phyloP scores from a whole-genome alignment of 2,797 vertebrate species.

The Spondyliosoma cantharus region DNA sequence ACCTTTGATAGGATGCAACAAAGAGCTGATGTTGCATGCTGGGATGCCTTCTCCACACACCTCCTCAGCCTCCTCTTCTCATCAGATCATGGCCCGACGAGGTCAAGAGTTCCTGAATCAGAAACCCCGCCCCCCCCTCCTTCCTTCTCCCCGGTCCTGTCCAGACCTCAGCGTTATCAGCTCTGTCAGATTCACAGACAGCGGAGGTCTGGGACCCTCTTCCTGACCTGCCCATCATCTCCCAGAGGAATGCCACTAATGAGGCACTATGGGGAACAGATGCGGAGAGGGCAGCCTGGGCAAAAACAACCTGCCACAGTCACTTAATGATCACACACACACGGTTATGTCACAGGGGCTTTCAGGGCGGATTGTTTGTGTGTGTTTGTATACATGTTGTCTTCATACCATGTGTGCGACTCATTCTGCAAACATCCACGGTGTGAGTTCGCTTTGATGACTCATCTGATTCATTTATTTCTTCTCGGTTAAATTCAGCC shows the following conservation, averaged over 20 bases:
- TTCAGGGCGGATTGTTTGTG: slow-evolving; percentile 73
- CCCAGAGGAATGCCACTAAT: slow-evolving; percentile 80
- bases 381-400: slow-evolving; percentile 63
- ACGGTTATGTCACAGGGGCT: slow-evolving; percentile 80
- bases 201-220: slow-evolving; percentile 71
- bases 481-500: not conserved
- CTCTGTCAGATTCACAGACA: slow-evolving; percentile 81
- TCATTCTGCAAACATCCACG: slow-evolving; percentile 21
- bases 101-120: slow-evolving; percentile 67
- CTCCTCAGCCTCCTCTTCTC: slow-evolving; percentile 44
- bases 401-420: slow-evolving; percentile 27
- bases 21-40: slow-evolving; percentile 30
- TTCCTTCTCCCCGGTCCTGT: slow-evolving; percentile 37
- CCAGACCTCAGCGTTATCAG: slow-evolving; percentile 77
- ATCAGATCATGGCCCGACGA: slow-evolving; percentile 57
- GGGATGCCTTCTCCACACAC: slow-evolving; percentile 33
- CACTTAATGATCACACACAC: slow-evolving; percentile 75
- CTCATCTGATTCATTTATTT: slow-evolving; percentile 30
- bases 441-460: slow-evolving; percentile 32
- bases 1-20: slow-evolving; percentile 16
- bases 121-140: not conserved
- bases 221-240: slow-evolving; percentile 76
- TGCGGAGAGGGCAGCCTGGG: slow-evolving; percentile 70
- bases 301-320: slow-evolving; percentile 82
- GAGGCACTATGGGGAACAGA: slow-evolving; percentile 82